These are phyloP conservation scores for Spatulosminthurus flaviceps DNA, from an alignment of 2,888 invertebrate species.

Conservation along the genomic window DNA sequence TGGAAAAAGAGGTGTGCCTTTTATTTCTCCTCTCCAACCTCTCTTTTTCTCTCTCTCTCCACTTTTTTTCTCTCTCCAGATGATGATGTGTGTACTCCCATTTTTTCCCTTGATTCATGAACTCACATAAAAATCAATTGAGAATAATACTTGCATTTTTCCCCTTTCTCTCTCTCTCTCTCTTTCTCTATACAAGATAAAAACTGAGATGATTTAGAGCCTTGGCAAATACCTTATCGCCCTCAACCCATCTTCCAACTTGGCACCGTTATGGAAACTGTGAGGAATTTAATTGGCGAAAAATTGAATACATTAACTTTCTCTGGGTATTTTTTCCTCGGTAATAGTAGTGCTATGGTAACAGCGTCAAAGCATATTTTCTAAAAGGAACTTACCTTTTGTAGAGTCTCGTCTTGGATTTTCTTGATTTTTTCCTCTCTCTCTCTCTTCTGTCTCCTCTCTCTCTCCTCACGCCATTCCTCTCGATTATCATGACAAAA, in stretches of 20 bases:
- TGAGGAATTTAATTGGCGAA: conserved; percentile 30
- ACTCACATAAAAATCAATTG: conserved; percentile 28
- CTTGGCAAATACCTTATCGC: background rate
- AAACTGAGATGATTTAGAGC: background rate
- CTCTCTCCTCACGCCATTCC: conserved; percentile 5
- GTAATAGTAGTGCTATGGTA: too few relatives aligned
- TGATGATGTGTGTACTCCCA: background rate
- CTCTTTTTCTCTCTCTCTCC: too few relatives aligned
- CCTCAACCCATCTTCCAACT: background rate
- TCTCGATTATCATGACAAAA: conserved; percentile 28
- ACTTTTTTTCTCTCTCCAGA: too few relatives aligned
- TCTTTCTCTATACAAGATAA: too few relatives aligned
- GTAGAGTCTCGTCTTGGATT: too few relatives aligned
- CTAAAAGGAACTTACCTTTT: too few relatives aligned
- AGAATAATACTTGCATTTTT: conserved; percentile 22
- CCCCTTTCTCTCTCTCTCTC: too few relatives aligned
- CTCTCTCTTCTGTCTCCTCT: background rate
- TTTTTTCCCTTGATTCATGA: conserved; percentile 16
- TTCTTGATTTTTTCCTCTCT: too few relatives aligned
- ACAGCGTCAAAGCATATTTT: too few relatives aligned
- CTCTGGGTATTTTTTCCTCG: background rate
- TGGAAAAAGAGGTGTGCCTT: too few relatives aligned
- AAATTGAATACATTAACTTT: conserved; percentile 29
- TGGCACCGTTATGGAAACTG: background rate
- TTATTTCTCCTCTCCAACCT: too few relatives aligned